Base-by-base conservation (phyloP, 2,797 vertebrate genomes). In the Aulostomus chinensis region DNA sequence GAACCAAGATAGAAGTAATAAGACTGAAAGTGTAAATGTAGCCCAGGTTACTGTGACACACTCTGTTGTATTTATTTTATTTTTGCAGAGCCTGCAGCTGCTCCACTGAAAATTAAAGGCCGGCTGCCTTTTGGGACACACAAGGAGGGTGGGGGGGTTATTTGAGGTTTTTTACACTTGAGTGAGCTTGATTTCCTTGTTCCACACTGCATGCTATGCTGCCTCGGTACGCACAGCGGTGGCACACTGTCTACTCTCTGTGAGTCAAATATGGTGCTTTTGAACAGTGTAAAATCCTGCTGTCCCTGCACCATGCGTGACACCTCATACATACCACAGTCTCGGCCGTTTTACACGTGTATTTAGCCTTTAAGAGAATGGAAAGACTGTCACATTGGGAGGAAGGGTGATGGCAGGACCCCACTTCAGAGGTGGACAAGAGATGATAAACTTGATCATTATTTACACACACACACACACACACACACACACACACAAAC, bases 101-200 rank as follows among this genome's bases (percentile, higher is more conserved):
- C n/a, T 53, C 25, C 39, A 14, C 26, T 28, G 37, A 54, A 46
- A 55, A 21, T 20, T 21, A 69, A 61, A 32, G 42, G 36, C 38
- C 58, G 45, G 20, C 32, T 30, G 57, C 47, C 54, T 56, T 61
- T 58, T 29, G 13, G 46, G n/a, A n/a, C n/a, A n/a, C n/a, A n/a
- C n/a, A n/a, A n/a, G n/a, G 50, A 48, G 28, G 34, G 26, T 39
- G 16, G 37, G 18, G 14, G 17, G 43, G 37, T 56, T 56, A 35
- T 60, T 64, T 51, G 43, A 62, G 37, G 7, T 34, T 58, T 26
- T 47, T 43, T 45, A 30, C 56, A 48, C 49, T 68, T 21, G 20
- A 58, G n/a, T 49, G 50, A 57, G 42, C 41, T 60, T 63, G 66
- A 62, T 68, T 71, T 68, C 32, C 45, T 50, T 38, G 49, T 67